phyloP scores from a whole-genome alignment of 2,888 invertebrate genomes.

The Cryptocheilus praepositus region DNA sequence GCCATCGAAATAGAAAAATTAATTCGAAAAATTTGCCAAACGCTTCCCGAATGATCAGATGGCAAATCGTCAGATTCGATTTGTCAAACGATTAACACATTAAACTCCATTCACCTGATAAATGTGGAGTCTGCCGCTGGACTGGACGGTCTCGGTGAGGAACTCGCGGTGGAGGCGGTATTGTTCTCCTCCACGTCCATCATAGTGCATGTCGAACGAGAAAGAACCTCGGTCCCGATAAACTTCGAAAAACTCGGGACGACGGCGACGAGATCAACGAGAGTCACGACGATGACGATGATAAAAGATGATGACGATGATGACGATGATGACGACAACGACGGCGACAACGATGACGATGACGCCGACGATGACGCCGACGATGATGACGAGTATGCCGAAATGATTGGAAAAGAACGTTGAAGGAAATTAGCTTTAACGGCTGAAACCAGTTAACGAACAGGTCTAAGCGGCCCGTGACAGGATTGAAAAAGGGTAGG shows the following conservation, averaged over 20 bases:
- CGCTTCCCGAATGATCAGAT: no score
- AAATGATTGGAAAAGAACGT: slow-evolving; percentile 20
- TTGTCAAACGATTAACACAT: no score
- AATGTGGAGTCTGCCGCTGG: slow-evolving; percentile 72
- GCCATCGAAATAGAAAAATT: no score
- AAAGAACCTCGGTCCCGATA: slow-evolving; percentile 1
- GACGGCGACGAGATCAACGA: slow-evolving; percentile 23
- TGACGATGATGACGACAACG: slow-evolving; percentile 19
- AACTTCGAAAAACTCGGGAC: no score
- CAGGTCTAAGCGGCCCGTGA: no score
- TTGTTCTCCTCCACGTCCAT: slow-evolving; percentile 73
- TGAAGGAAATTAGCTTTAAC: slow-evolving; percentile 12
- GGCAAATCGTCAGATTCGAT: no score
- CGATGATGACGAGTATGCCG: slow-evolving; percentile 2
- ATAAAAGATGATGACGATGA: no score
- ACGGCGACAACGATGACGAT: slow-evolving; percentile 24
- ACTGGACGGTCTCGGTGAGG: slow-evolving; percentile 72
- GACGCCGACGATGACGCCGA: slow-evolving; percentile 19
- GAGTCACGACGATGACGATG: slow-evolving; percentile 18
- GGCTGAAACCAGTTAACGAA: slow-evolving; percentile 39
- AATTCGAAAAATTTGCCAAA: no score
- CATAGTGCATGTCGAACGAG: slow-evolving; percentile 69
- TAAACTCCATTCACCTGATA: slow-evolving; percentile 63
- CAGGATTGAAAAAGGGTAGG: slow-evolving; percentile 36
- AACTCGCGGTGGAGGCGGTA: slow-evolving; percentile 71